phyloP scores from a whole-genome alignment of 30 jellyfish, hydroid and myxozoan species.

The Aurelia aurita complex sp. Pacific region DNA sequence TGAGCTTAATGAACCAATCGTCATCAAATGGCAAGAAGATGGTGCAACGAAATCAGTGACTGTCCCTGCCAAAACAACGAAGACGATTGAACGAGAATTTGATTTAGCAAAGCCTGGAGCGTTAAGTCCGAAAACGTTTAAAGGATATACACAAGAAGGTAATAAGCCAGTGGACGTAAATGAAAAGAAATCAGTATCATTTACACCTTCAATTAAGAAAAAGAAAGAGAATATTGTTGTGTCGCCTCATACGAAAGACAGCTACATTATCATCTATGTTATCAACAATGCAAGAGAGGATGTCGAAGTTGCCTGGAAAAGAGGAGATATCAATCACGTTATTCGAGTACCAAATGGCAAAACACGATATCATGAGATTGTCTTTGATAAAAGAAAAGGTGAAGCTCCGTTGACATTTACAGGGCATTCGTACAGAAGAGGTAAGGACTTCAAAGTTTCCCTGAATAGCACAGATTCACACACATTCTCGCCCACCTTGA shows the following conservation, averaged over 20 bases:
- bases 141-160: neutral
- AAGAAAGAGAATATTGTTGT: neutral
- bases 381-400: constrained; percentile 1
- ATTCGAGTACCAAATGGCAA: constrained; percentile 1
- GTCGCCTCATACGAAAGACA: constrained; percentile 2
- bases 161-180: constrained; percentile 23
- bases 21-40: constrained; percentile 43
- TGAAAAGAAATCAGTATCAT: neutral
- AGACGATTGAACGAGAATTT: neutral
- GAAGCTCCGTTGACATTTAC: constrained; percentile 17
- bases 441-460: constrained; percentile 1
- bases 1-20: constrained; percentile 15
- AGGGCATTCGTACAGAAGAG: constrained; percentile 18
- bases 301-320: constrained; percentile 21
- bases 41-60: constrained; percentile 12
- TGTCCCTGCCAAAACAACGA: constrained; percentile 10
- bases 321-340: neutral
- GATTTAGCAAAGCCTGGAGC: constrained; percentile 54
- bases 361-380: constrained; percentile 13
- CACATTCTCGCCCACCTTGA: constrained; percentile 1
- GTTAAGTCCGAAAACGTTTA: constrained; percentile 46
- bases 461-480: constrained; percentile 5
- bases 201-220: constrained; percentile 19
- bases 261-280: constrained; percentile 10
- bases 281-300: constrained; percentile 16